These are phyloP conservation scores for Echeneis naucrates DNA, from an alignment of 2,797 vertebrate genomes.

Conservation along the genomic window DNA sequence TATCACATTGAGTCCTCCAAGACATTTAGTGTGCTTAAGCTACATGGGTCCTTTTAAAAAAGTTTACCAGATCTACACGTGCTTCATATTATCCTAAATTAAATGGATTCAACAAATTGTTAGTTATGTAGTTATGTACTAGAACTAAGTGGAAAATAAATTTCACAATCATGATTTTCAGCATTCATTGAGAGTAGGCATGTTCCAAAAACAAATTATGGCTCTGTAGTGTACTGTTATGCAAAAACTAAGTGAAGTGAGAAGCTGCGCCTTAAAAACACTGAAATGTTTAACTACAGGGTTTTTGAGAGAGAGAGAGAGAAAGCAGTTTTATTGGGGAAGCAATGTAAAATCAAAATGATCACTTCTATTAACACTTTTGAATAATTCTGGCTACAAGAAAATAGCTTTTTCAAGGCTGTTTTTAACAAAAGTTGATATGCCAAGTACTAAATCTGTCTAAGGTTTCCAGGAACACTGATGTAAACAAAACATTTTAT, in stretches of 20 bases:
- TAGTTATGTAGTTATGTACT: conserved; percentile 5
- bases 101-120: neutral
- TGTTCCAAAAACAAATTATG: conserved; percentile 30
- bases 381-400: neutral
- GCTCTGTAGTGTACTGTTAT: conserved; percentile 19
- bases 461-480: neutral
- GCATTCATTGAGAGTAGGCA: conserved; percentile 54
- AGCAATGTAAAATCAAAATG: neutral
- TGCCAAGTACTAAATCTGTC: neutral
- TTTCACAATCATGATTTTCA: conserved; percentile 15
- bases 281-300: neutral
- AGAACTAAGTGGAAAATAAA: conserved; percentile 8
- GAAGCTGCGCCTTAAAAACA: neutral
- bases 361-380: neutral
- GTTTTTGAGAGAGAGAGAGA: neutral
- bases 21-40: neutral
- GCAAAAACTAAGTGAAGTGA: conserved; percentile 19
- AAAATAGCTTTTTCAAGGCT: neutral
- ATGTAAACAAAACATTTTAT: neutral
- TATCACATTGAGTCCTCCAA: neutral
- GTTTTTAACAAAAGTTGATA: neutral
- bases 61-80: conserved; percentile 1
- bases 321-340: neutral
- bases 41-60: neutral
- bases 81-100: neutral